A percentile compares a stretch with the other conserved stretches of the same genome.
Conservation (phyloP, 2,113 vertebrate species). For the Corythoichthys haematopterus region DNA sequence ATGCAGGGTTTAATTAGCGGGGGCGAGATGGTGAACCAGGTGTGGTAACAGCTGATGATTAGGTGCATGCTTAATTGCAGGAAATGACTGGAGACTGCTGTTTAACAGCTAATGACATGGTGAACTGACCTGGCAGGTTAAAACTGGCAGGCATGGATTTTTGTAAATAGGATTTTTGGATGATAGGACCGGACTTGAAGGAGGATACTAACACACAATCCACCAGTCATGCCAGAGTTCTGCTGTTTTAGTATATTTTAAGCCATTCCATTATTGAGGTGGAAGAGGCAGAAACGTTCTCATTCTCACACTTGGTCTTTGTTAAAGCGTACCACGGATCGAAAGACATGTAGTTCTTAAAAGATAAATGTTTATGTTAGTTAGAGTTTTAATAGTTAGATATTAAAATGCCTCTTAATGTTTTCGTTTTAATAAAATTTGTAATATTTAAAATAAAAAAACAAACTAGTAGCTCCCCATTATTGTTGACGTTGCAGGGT, state of each 20-base stretch:
- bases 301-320: too few species aligned
- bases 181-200: not conserved
- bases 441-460: too few species aligned
- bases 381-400: too few species aligned
- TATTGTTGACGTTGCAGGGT: too few species aligned
- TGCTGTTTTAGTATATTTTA: not conserved
- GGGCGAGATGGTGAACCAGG: not conserved
- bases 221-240: not conserved
- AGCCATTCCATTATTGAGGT: not conserved
- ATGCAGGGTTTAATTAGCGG: conserved; percentile 3
- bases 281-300: not conserved
- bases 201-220: not conserved
- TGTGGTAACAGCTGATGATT: conserved; percentile 6
- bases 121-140: conserved; percentile 1
- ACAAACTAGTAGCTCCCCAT: too few species aligned
- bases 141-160: not conserved
- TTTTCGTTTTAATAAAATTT: too few species aligned
- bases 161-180: not conserved
- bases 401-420: too few species aligned
- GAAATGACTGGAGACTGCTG: not conserved
- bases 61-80: not conserved
- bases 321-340: too few species aligned
- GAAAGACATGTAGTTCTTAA: too few species aligned
- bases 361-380: too few species aligned
- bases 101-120: conserved; percentile 5